Evolutionary conservation across 2,113 vertebrate genomes (phyloP).

Genomic region (Bothrops jararaca): DNA sequence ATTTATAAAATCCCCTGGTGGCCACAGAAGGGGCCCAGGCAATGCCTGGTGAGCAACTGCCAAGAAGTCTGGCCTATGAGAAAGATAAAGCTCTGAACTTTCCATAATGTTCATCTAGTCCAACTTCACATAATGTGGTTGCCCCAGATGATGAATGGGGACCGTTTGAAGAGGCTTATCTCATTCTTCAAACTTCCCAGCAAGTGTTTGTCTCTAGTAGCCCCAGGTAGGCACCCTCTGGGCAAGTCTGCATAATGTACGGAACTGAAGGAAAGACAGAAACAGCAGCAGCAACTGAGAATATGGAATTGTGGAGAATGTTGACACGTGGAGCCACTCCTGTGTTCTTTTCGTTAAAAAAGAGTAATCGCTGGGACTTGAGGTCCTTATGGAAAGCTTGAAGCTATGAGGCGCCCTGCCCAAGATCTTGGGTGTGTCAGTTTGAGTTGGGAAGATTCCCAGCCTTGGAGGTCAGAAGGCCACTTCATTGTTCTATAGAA

Average conservation of each 20-base stretch:
- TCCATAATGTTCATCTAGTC: neutral
- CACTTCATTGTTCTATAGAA: neutral
- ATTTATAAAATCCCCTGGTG: neutral
- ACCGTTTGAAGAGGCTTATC: neutral
- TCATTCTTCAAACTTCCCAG: neutral
- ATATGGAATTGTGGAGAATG: neutral
- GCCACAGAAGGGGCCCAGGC: neutral
- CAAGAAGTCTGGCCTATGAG: neutral
- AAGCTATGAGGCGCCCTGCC: neutral
- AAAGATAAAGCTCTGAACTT: neutral
- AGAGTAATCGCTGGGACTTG: neutral
- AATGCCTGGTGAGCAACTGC: neutral
- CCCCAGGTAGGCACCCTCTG: neutral
- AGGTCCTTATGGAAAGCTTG: neutral
- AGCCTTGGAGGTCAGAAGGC: neutral
- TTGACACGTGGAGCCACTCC: neutral
- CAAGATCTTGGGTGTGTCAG: neutral
- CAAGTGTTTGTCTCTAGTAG: neutral
- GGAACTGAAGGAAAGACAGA: neutral
- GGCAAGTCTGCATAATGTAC: neutral
- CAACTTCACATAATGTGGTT: neutral
- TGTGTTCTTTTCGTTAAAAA: neutral
- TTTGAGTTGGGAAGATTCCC: neutral
- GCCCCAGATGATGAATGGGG: neutral
- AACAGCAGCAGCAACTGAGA: neutral